phyloP scores from a whole-genome alignment of 2,113 vertebrate species.

The Amphiprion ocellaris region DNA sequence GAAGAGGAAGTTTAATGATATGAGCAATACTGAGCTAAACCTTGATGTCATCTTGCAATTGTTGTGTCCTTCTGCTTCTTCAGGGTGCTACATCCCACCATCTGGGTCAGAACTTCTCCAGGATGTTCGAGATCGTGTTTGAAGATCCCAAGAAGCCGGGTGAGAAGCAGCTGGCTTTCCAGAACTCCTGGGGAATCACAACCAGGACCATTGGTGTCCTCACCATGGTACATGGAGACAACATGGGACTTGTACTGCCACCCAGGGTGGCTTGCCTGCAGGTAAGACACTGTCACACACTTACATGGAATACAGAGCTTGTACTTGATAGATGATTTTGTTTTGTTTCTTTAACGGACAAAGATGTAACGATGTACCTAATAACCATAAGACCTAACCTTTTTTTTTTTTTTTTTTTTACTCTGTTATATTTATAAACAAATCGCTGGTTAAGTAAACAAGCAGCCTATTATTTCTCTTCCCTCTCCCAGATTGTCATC shows the following conservation, averaged over 20 bases:
- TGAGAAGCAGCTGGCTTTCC: slow-evolving; percentile 95
- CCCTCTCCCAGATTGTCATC: slow-evolving; percentile 88
- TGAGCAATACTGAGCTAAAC: neutral
- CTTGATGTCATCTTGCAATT: neutral
- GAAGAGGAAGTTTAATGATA: neutral
- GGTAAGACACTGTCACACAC: slow-evolving; percentile 77
- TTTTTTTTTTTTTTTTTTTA: neutral
- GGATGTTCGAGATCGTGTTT: slow-evolving; percentile 97
- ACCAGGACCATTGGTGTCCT: slow-evolving; percentile 97
- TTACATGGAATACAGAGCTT: neutral
- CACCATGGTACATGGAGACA: slow-evolving; percentile 98
- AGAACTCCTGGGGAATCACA: slow-evolving; percentile 98
- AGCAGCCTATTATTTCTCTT: neutral
- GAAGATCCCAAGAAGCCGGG: slow-evolving; percentile 96
- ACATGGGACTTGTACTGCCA: slow-evolving; percentile 94
- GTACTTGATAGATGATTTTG: neutral
- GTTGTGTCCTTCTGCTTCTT: slow-evolving; percentile 23
- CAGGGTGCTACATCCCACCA: slow-evolving; percentile 98
- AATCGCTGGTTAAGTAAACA: neutral
- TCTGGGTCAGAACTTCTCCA: slow-evolving; percentile 97
- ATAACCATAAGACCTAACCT: neutral
- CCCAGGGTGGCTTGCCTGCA: slow-evolving; percentile 95
- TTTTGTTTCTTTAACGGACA: neutral
- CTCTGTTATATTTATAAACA: neutral
- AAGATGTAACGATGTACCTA: no score